Evolutionary conservation across 2,797 vertebrate genomes (phyloP), one percentile per base, ranked within the genome.

Genomic region (Adrianichthys oophorus): DNA sequence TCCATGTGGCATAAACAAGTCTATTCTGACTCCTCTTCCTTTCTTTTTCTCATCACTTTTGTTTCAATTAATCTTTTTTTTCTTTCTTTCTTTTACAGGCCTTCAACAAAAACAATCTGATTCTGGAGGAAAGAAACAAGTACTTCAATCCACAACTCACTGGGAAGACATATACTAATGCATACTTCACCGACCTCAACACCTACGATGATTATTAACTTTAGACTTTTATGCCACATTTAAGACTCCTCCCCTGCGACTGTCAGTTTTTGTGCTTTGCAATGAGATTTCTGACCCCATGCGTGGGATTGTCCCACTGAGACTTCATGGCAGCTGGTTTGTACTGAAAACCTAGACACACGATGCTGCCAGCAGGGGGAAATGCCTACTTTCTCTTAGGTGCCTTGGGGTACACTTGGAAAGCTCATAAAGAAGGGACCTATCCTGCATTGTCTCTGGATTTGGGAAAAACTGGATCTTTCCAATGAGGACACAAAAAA

Each of bases 51-150:
- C 50, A 48, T 54, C 57, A 56, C 41, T 59, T 52, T 53, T 47
- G 32, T 13, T 54, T 50, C 13, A 40, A 13, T 59, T 29, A 40
- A n/a, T 51, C 29, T 5, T 18, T 37, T 5, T 15, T 18, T 62
- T 23, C 19, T 16, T 48, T 24, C 41, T 62, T 52, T 65, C 44
- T 62, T 74, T 79, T 68, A 5, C 87, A 98, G 96, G 96, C 96
- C 74, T 98, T 98, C 92, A 99, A 98, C 91, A 99, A 99, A 93
- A 99, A 99, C 91, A 99, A 99, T 90, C 87, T 99, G 91, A 95
- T 99, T 81, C 88, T 99, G 86, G 97, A 99, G 85, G 97, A 99
- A 86, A 92, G 96, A 89, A 98, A 98, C 89, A 99, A 97, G 76
- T 99, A 98, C 90, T 99, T 98, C 92, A 98, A 96, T 84, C 96